Evolutionary conservation across 2,797 vertebrate genomes (phyloP).

Genomic region (Hydrocynus forskahlii): DNA sequence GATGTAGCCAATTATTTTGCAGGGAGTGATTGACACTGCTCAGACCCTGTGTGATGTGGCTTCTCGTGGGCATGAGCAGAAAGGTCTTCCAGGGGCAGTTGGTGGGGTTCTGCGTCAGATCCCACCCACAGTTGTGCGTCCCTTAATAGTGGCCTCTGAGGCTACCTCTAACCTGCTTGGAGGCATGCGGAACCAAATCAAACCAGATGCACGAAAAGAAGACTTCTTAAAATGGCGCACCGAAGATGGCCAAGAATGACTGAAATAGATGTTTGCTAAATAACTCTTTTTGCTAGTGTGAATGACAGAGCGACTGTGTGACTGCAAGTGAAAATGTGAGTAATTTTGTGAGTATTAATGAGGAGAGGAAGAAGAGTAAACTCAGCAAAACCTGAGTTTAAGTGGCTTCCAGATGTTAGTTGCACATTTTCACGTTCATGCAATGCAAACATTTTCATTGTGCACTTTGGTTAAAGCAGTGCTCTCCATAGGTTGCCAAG

Average conservation of each 20-base stretch:
- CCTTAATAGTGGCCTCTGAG: conserved; percentile 90
- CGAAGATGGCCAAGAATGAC: conserved; percentile 86
- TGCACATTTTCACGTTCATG: conserved; percentile 45
- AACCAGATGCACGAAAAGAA: conserved; percentile 90
- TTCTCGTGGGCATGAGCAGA: conserved; percentile 90
- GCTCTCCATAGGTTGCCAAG: conserved; percentile 33
- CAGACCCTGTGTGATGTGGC: conserved; percentile 92
- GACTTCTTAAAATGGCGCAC: conserved; percentile 92
- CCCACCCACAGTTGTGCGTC: conserved; percentile 91
- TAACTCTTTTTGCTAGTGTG: conserved; percentile 53
- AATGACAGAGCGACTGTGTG: conserved; percentile 49
- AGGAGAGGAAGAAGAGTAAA: conserved; percentile 53
- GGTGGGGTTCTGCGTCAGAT: conserved; percentile 92
- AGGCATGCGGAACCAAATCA: conserved; percentile 95
- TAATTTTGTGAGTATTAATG: conserved; percentile 56
- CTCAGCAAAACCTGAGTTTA: conserved; percentile 69
- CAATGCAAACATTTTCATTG: conserved; percentile 43
- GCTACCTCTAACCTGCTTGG: conserved; percentile 91
- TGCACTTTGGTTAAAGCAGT: conserved; percentile 34
- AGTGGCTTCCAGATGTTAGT: conserved; percentile 54
- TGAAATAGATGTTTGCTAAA: conserved; percentile 9
- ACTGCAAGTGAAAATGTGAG: conserved; percentile 55
- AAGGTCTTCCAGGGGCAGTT: conserved; percentile 89
- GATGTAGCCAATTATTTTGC: not conserved
- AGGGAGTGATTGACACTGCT: conserved; percentile 91